Percentiles rank a stretch among this genome's conserved stretches.
phyloP scores from a whole-genome alignment of 2,113 vertebrate genomes.

The Microtus oregoni region DNA sequence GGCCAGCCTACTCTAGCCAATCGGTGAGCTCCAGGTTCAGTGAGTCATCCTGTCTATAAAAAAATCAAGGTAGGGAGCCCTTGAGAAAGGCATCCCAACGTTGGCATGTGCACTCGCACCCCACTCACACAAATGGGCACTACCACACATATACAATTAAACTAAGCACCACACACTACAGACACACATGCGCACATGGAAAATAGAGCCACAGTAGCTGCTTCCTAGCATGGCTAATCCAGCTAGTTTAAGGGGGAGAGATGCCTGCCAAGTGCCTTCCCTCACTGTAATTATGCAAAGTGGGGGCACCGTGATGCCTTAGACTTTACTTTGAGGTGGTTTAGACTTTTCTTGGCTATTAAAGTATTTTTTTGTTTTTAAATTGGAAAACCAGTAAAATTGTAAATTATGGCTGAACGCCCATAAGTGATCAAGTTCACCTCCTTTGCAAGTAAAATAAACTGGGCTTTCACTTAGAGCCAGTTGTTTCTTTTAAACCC shows the following conservation, averaged over 20 bases:
- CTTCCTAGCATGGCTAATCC: not conserved
- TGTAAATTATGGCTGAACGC: not conserved
- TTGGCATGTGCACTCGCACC: not conserved
- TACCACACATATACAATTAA: not conserved
- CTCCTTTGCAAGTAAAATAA: not conserved
- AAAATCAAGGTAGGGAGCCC: not conserved
- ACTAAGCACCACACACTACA: not conserved
- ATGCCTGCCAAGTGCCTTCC: not conserved
- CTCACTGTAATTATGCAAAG: not conserved
- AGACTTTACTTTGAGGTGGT: not conserved
- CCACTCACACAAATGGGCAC: not conserved
- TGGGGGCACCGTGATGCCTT: not conserved
- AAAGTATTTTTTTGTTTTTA: not conserved
- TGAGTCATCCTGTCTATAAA: not conserved
- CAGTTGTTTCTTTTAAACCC: not conserved
- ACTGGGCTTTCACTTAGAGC: not conserved
- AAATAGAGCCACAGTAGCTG: not conserved
- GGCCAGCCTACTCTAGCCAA: not conserved
- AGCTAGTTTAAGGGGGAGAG: not conserved
- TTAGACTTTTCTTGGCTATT: not conserved
- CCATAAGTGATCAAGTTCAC: not conserved
- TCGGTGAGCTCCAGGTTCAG: not conserved
- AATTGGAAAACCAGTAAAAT: slow-evolving; percentile 3
- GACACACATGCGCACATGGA: not conserved
- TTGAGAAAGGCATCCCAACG: not conserved